These are phyloP conservation scores for Actinernus sp. DNA, from an alignment of 92 coral and sea anemone genomes.

Conservation along the genomic window DNA sequence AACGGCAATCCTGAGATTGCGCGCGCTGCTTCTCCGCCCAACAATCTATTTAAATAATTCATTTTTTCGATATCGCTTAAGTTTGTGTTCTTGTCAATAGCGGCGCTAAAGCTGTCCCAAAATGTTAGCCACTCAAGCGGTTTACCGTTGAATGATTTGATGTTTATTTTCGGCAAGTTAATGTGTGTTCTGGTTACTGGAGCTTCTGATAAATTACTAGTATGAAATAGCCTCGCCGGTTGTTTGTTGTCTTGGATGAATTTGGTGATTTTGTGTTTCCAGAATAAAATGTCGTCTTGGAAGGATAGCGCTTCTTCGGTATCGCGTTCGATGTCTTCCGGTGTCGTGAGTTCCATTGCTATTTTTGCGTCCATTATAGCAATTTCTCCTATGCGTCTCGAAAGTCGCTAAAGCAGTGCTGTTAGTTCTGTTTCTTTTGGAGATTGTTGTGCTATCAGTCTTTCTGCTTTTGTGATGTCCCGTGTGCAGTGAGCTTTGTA, in stretches of 20 bases:
- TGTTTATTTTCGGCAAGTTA: slow-evolving; percentile 21
- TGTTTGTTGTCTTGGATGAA: slow-evolving; percentile 19
- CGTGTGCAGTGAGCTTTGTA: slow-evolving; percentile 32
- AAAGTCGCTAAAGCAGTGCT: slow-evolving; percentile 14
- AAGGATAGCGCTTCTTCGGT: slow-evolving; percentile 34
- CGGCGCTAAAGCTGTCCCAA: slow-evolving; percentile 42
- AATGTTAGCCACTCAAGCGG: slow-evolving; percentile 44
- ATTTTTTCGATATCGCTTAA: slow-evolving; percentile 35
- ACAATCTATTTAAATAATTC: slow-evolving; percentile 43
- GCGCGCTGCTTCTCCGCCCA: slow-evolving; percentile 48
- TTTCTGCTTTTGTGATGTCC: slow-evolving; percentile 18
- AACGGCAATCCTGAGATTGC: slow-evolving; percentile 48
- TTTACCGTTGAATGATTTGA: slow-evolving; percentile 44
- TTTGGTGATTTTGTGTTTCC: slow-evolving; percentile 22
- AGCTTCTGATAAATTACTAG: neutral
- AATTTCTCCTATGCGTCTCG: slow-evolving; percentile 25
- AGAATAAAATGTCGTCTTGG: slow-evolving; percentile 16
- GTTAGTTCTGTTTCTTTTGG: slow-evolving; percentile 8
- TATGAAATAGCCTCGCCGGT: slow-evolving; percentile 39
- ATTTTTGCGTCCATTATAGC: slow-evolving; percentile 40
- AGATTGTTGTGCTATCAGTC: slow-evolving; percentile 7
- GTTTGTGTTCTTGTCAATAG: slow-evolving; percentile 34
- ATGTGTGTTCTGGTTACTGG: neutral
- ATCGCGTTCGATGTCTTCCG: slow-evolving; percentile 23
- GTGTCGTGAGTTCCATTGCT: slow-evolving; percentile 14